phyloP scores from a whole-genome alignment of 2,113 vertebrate genomes.

The Atrichornis clamosus region DNA sequence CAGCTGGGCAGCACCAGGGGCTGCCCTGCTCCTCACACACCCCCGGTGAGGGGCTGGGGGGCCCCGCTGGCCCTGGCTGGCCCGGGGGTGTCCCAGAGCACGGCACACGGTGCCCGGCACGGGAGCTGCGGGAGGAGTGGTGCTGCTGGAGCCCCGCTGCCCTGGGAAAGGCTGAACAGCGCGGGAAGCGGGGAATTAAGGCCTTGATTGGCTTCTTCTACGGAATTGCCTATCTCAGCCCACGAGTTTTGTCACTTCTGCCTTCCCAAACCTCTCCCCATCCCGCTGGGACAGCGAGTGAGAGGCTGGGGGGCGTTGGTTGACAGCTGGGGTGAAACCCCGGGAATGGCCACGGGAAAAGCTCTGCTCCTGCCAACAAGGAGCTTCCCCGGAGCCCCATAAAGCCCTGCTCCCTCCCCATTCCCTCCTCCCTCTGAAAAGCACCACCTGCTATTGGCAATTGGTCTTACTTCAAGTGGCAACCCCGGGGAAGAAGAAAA shows the following conservation, averaged over 20 bases:
- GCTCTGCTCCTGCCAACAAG: neutral
- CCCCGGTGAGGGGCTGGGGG: neutral
- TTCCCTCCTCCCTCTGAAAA: neutral
- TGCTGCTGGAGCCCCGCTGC: neutral
- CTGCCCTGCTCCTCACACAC: neutral
- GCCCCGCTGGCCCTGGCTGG: too few relatives aligned
- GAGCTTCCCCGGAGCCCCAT: neutral
- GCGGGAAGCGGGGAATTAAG: accelerated
- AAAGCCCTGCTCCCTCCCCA: neutral
- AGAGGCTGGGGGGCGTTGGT: neutral
- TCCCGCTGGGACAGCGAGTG: accelerated
- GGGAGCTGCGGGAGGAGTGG: neutral
- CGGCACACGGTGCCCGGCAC: neutral
- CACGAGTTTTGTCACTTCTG: neutral
- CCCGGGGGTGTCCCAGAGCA: neutral
- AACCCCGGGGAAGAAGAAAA: neutral
- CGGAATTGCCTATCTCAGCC: neutral
- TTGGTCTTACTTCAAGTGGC: neutral
- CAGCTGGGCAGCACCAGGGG: neutral
- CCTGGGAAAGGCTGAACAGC: neutral
- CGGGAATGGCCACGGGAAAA: neutral
- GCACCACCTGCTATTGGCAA: neutral
- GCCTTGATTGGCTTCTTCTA: accelerated
- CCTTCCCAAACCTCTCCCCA: neutral
- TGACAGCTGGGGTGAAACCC: neutral